These are phyloP conservation scores for Macroteleia sp. DNA, from an alignment of 2,888 invertebrate genomes.

Conservation along the genomic window DNA sequence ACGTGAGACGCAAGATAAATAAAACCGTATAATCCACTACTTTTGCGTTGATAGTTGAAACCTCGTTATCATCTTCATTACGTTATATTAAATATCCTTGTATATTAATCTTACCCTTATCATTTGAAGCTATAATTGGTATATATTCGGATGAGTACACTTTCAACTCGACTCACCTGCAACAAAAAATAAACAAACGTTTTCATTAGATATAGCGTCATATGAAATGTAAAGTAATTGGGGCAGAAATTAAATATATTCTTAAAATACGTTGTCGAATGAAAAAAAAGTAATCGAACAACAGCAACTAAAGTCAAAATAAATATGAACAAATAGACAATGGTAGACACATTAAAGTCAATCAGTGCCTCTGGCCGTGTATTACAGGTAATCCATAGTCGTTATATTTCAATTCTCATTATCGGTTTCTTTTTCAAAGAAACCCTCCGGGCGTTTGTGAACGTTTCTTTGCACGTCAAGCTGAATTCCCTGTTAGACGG, in stretches of 20 bases:
- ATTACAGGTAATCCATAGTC: slow-evolving; percentile 69
- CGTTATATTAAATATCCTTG: slow-evolving; percentile 36
- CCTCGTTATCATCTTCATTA: slow-evolving; percentile 44
- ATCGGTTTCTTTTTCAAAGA: slow-evolving; percentile 65
- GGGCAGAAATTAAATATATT: no score
- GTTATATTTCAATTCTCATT: slow-evolving; percentile 74
- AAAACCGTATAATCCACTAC: slow-evolving; percentile 38
- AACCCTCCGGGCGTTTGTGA: slow-evolving; percentile 58
- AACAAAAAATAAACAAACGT: slow-evolving; percentile 34
- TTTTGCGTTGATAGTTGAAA: slow-evolving; percentile 32
- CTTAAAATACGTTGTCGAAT: no score
- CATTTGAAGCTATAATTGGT: slow-evolving; percentile 3
- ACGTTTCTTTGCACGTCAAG: slow-evolving; percentile 68
- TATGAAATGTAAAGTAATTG: slow-evolving; percentile 16
- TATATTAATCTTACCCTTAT: slow-evolving; percentile 36
- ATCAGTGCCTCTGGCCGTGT: slow-evolving; percentile 68
- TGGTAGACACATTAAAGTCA: slow-evolving; percentile 57
- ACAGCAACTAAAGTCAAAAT: slow-evolving; percentile 11
- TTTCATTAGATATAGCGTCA: neutral
- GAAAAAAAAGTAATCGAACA: slow-evolving; percentile 21
- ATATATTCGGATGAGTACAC: neutral
- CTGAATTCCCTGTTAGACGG: slow-evolving; percentile 64
- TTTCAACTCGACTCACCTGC: slow-evolving; percentile 40
- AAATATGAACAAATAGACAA: slow-evolving; percentile 46
- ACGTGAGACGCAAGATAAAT: slow-evolving; percentile 44